Conservation (phyloP, 2,888 invertebrate genomes). For the Hydriomena furcata region DNA sequence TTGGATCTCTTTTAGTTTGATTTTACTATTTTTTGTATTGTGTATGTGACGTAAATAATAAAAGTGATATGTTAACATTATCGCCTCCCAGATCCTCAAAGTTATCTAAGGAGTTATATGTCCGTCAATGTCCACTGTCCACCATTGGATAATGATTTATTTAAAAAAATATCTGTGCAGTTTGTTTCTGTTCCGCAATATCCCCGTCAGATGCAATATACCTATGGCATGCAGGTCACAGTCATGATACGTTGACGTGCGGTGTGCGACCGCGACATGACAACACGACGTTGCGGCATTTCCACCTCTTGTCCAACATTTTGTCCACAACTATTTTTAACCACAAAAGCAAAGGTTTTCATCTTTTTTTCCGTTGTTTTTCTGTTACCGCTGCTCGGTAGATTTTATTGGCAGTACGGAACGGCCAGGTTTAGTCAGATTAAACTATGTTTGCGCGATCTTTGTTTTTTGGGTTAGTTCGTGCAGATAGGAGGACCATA, state of each 20-base stretch:
- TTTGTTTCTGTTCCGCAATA: background rate
- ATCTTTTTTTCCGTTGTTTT: conserved; percentile 16
- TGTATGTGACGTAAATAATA: too few relatives aligned
- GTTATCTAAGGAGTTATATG: too few relatives aligned
- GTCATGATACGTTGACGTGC: conserved; percentile 36
- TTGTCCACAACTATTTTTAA: conserved; percentile 35
- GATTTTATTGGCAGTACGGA: conserved; percentile 32
- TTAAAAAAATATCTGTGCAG: background rate
- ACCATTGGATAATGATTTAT: background rate
- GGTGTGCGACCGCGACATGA: conserved; percentile 37
- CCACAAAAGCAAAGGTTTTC: conserved; percentile 25
- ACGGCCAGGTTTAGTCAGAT: conserved; percentile 33
- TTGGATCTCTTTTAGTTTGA: too few relatives aligned
- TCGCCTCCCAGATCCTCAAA: too few relatives aligned
- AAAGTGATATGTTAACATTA: too few relatives aligned
- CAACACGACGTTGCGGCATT: conserved; percentile 35
- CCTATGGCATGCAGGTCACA: too few relatives aligned
- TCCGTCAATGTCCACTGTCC: too few relatives aligned
- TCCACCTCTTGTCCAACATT: conserved; percentile 22
- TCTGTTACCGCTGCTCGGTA: conserved; percentile 27
- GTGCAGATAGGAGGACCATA: conserved; percentile 17
- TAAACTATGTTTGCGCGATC: conserved; percentile 35
- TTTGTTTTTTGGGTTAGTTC: conserved; percentile 31
- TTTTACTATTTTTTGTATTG: too few relatives aligned
- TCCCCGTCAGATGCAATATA: background rate